Conservation (phyloP, 2,888 invertebrate species). For the Hypercompe scribonia region DNA sequence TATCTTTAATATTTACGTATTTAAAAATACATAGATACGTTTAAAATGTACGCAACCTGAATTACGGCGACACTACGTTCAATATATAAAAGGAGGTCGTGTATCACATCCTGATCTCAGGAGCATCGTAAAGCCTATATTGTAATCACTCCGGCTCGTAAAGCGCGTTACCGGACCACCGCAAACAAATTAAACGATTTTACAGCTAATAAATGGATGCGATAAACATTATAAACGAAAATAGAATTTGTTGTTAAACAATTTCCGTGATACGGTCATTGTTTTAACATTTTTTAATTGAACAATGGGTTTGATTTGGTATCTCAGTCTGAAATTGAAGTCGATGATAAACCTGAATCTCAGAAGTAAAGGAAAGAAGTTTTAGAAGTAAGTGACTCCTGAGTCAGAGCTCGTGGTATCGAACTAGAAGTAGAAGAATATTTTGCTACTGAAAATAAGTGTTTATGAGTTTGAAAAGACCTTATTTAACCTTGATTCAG, state of each 20-base stretch:
- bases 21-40: not conserved
- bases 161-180: conserved; percentile 70
- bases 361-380: no score
- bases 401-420: no score
- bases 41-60: not conserved
- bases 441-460: no score
- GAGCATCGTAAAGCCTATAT: conserved; percentile 68
- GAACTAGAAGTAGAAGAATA: no score
- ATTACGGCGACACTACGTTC: conserved; percentile 44
- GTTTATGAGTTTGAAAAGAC: no score
- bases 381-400: no score
- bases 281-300: not conserved
- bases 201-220: conserved; percentile 67
- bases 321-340: not conserved
- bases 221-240: conserved; percentile 58
- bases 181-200: conserved; percentile 74
- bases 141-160: conserved; percentile 73
- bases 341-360: not conserved
- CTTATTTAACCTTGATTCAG: no score
- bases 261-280: conserved; percentile 2
- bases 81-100: conserved; percentile 58
- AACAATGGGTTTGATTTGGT: not conserved
- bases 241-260: conserved; percentile 47
- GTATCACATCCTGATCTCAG: conserved; percentile 67
- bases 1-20: not conserved